phyloP scores from a whole-genome alignment of 2,888 invertebrate genomes.

The Apodemia mormo region DNA sequence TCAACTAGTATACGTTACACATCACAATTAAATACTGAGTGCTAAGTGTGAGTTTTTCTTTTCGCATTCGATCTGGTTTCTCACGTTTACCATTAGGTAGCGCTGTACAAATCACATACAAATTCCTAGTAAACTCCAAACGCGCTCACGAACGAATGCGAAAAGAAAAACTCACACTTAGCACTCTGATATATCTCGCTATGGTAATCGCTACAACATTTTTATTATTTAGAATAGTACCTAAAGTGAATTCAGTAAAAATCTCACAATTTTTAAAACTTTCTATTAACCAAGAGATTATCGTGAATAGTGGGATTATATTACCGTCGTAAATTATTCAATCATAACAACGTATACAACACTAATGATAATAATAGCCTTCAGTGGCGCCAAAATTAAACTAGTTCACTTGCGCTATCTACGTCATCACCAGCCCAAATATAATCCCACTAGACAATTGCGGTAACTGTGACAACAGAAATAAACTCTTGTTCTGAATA shows the following conservation, averaged over 20 bases:
- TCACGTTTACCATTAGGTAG: too few species aligned
- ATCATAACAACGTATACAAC: conserved; percentile 6
- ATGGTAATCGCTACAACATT: not conserved
- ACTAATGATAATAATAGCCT: conserved; percentile 65
- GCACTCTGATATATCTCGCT: too few species aligned
- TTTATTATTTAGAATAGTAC: not conserved
- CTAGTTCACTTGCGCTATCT: conserved; percentile 69
- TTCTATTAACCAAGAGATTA: not conserved
- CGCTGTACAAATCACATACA: too few species aligned
- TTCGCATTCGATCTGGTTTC: too few species aligned
- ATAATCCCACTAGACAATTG: conserved; percentile 56
- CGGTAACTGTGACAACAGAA: conserved; percentile 72
- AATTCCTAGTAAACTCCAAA: too few species aligned
- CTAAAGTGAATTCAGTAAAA: not conserved
- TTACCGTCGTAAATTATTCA: conserved; percentile 8
- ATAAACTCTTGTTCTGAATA: conserved; percentile 74
- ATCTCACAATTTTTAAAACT: not conserved
- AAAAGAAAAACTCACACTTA: too few species aligned
- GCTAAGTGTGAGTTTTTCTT: too few species aligned
- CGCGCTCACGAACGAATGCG: too few species aligned
- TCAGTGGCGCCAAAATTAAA: conserved; percentile 66
- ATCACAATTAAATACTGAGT: too few species aligned
- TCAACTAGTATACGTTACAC: too few species aligned
- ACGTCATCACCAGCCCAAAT: conserved; percentile 77
- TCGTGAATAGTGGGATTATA: not conserved